These are phyloP conservation scores for Tetragnatha versicolor DNA, from an alignment of 1,140 invertebrate genomes.

Conservation along the genomic window DNA sequence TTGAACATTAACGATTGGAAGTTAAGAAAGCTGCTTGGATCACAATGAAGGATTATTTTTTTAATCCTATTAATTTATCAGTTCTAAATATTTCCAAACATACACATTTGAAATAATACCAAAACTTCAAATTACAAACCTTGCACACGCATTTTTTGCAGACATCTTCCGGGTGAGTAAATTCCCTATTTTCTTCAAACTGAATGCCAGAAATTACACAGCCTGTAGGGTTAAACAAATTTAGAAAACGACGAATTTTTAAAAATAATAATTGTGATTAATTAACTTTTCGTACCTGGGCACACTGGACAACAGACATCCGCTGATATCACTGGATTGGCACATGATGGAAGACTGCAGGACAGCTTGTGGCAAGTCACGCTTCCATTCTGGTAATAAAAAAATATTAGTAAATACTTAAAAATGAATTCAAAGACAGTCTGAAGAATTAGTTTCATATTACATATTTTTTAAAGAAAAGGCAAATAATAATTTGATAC, in stretches of 20 bases:
- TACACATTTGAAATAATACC: too few species aligned
- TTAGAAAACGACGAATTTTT: neutral
- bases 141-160: constrained; percentile 50
- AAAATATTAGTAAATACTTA: too few species aligned
- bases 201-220: constrained; percentile 31
- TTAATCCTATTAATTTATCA: too few species aligned
- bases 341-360: constrained; percentile 30
- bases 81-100: too few species aligned
- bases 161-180: constrained; percentile 44
- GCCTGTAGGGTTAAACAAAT: constrained; percentile 23
- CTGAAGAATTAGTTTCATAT: too few species aligned
- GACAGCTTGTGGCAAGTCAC: constrained; percentile 31
- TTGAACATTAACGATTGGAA: too few species aligned
- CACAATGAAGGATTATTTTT: too few species aligned
- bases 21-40: too few species aligned
- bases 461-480: too few species aligned
- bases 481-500: too few species aligned
- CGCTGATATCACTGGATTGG: constrained; percentile 3
- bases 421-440: too few species aligned
- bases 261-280: neutral
- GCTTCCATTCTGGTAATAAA: constrained; percentile 46
- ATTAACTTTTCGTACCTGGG: constrained; percentile 6
- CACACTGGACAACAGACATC: constrained; percentile 43
- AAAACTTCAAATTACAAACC: neutral
- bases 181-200: constrained; percentile 41